A percentile compares a stretch with the other conserved stretches of the same genome.
Evolutionary conservation across 2,113 vertebrate species (phyloP).

Genomic region (Hirundichthys speculiger): DNA sequence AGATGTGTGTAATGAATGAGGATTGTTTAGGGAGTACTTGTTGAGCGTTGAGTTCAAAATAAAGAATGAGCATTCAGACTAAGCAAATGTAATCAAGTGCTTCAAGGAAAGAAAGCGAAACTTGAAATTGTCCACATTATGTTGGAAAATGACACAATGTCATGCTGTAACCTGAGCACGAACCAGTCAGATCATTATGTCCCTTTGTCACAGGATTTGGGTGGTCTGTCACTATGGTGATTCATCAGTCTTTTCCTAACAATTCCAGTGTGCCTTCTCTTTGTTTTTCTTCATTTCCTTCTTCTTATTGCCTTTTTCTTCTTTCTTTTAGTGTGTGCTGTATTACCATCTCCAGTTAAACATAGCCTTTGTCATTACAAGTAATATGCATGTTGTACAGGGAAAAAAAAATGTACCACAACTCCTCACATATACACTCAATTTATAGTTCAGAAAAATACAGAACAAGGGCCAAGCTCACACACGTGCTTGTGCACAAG

Average conservation of each 20-base stretch:
- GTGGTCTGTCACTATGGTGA: constrained; percentile 35
- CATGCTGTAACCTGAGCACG: constrained; percentile 20
- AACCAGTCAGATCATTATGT: constrained; percentile 21
- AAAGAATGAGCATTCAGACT: not conserved
- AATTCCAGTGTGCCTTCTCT: constrained; percentile 1
- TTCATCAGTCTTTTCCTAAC: constrained; percentile 41
- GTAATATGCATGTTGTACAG: not conserved
- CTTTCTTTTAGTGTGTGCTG: not conserved
- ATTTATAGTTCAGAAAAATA: constrained; percentile 5
- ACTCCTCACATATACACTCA: not conserved
- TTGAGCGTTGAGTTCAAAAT: not conserved
- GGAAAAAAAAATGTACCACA: constrained; percentile 1
- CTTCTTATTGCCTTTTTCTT: not conserved
- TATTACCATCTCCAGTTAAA: constrained; percentile 2
- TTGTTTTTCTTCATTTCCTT: constrained; percentile 3
- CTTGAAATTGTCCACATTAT: not conserved
- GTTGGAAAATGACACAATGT: constrained; percentile 6
- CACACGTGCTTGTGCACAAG: constrained; percentile 14
- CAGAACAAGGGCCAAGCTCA: not conserved
- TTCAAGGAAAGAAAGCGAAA: not conserved
- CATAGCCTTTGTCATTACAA: constrained; percentile 9
- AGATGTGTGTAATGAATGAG: not conserved
- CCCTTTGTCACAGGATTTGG: constrained; percentile 30
- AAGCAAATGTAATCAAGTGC: not conserved
- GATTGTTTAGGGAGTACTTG: not conserved